Conservation (phyloP, 1,140 invertebrate species). For the Holcopasites calliopsidis region DNA sequence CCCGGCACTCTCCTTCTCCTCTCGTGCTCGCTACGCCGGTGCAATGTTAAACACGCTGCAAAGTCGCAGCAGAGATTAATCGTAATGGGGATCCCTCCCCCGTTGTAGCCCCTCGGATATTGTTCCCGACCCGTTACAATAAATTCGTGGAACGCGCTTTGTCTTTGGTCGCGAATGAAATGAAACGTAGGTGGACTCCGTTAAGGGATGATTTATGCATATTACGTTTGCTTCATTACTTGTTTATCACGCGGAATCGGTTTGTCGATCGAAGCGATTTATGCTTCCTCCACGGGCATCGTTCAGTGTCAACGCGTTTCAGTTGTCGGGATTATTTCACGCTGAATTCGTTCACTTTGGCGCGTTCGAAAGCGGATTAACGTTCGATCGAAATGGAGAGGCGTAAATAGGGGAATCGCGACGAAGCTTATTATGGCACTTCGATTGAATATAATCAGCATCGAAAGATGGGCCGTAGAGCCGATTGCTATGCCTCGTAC, state of each 20-base stretch:
- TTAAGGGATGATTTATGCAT: background rate
- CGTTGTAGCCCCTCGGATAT: constrained; percentile 9
- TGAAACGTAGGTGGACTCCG: constrained; percentile 1
- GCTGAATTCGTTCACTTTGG: no score
- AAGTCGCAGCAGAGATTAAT: constrained; percentile 28
- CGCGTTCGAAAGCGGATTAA: no score
- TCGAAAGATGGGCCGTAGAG: background rate
- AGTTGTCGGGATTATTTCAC: no score
- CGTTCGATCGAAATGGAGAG: no score
- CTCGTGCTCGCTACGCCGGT: background rate
- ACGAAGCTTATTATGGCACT: no score
- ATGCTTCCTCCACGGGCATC: background rate
- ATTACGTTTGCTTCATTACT: background rate
- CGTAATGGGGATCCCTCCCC: constrained; percentile 43
- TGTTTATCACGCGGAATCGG: background rate
- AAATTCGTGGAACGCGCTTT: constrained; percentile 19
- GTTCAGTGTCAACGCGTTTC: background rate
- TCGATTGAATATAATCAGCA: background rate
- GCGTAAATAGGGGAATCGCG: background rate
- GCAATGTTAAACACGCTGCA: constrained; percentile 23
- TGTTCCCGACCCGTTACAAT: constrained; percentile 17
- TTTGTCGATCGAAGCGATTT: background rate
- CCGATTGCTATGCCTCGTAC: background rate
- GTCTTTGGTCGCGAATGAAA: background rate
- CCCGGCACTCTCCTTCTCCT: background rate